Percentiles rank a stretch among this genome's conserved stretches.
These are phyloP conservation scores for Etia nguti DNA, from an alignment of 2,113 vertebrate species.

Conservation along the genomic window DNA sequence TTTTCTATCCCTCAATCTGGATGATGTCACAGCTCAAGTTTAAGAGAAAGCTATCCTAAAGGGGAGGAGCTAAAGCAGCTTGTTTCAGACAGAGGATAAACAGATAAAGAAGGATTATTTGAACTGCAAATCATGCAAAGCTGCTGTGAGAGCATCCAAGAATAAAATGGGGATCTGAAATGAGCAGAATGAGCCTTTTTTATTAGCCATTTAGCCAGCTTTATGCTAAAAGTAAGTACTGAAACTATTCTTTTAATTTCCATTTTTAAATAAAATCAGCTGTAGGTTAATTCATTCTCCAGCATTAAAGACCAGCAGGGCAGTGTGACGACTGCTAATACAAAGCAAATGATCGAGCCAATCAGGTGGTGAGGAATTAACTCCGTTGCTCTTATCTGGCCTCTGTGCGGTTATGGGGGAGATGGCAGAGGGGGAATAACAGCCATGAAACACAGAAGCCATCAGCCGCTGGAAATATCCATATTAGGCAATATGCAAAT, in stretches of 20 bases:
- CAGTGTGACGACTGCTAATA: conserved; percentile 10
- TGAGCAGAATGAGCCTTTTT: background rate
- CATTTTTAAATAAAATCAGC: background rate
- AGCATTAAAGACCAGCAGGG: background rate
- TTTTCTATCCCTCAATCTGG: background rate
- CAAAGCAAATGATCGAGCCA: conserved; percentile 53
- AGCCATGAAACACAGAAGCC: conserved; percentile 56
- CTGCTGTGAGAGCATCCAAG: background rate
- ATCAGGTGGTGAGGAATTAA: conserved; percentile 71
- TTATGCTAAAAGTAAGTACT: background rate
- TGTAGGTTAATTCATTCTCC: background rate
- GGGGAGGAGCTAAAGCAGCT: background rate
- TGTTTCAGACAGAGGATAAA: background rate
- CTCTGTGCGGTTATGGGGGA: conserved; percentile 9
- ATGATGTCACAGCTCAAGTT: background rate
- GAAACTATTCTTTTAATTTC: background rate
- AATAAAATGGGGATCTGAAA: background rate
- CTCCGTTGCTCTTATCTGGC: conserved; percentile 69
- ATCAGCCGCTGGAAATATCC: conserved; percentile 70
- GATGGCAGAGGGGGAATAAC: conserved; percentile 27
- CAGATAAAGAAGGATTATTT: background rate
- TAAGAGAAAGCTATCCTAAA: background rate
- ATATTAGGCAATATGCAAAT: conserved; percentile 79
- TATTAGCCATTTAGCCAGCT: background rate
- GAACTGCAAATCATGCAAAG: background rate